Conservation (phyloP, 1,140 invertebrate genomes). For the Pectinophora gossypiella region DNA sequence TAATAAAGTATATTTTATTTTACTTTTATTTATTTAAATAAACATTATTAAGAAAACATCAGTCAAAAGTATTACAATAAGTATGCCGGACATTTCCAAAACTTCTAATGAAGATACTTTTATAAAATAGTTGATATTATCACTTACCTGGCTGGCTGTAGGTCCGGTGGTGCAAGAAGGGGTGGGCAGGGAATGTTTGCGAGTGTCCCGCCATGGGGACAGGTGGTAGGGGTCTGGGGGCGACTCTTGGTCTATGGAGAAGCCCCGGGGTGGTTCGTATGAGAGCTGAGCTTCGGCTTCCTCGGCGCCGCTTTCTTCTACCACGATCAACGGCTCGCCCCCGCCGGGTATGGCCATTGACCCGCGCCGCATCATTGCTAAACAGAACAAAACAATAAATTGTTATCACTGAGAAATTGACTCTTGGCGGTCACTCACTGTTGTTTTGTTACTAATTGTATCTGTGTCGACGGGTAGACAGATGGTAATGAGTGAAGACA, state of each 20-base stretch:
- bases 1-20: too few species aligned
- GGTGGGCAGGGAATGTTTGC: slow-evolving; percentile 88
- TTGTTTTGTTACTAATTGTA: too few species aligned
- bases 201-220: slow-evolving; percentile 84
- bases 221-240: slow-evolving; percentile 87
- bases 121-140: too few species aligned
- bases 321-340: slow-evolving; percentile 85
- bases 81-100: too few species aligned
- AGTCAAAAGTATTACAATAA: too few species aligned
- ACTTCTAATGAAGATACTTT: too few species aligned
- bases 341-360: slow-evolving; percentile 59
- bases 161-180: slow-evolving; percentile 88
- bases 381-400: neutral
- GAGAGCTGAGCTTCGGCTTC: slow-evolving; percentile 77
- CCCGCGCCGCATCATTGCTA: slow-evolving; percentile 67
- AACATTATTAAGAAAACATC: too few species aligned
- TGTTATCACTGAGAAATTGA: too few species aligned
- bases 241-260: slow-evolving; percentile 81
- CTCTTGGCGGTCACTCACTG: too few species aligned
- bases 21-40: too few species aligned
- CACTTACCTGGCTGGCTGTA: slow-evolving; percentile 85
- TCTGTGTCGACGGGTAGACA: too few species aligned
- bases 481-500: too few species aligned
- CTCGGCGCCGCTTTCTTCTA: slow-evolving; percentile 84
- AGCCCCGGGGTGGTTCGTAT: slow-evolving; percentile 76